These are phyloP conservation scores for Serrognathus titanus DNA, from an alignment of 2,888 invertebrate species.

Conservation along the genomic window DNA sequence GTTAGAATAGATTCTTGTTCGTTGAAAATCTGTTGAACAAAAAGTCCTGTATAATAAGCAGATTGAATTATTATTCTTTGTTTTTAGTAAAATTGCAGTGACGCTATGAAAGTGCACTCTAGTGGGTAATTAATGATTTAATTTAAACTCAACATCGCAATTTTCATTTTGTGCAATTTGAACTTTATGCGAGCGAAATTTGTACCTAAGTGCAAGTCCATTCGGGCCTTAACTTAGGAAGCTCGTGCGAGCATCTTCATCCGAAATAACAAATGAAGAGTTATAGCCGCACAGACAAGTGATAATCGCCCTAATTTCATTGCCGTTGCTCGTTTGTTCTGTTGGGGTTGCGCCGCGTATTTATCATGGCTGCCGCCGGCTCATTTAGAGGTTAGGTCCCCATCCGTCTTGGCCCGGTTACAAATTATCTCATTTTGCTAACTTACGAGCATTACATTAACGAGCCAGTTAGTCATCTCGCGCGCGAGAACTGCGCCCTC, in stretches of 20 bases:
- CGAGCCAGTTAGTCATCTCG: slow-evolving; percentile 34
- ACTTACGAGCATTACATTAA: slow-evolving; percentile 36
- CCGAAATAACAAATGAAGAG: slow-evolving; percentile 43
- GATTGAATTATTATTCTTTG: too few relatives aligned
- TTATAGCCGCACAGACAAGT: slow-evolving; percentile 47
- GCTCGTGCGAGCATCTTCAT: too few relatives aligned
- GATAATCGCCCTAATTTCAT: slow-evolving; percentile 51
- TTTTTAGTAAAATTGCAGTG: too few relatives aligned
- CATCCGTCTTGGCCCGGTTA: slow-evolving; percentile 38
- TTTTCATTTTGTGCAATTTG: slow-evolving; percentile 3
- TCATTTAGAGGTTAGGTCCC: slow-evolving; percentile 44
- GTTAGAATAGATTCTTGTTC: too few relatives aligned
- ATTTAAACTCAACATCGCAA: too few relatives aligned
- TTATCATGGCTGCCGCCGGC: slow-evolving; percentile 45
- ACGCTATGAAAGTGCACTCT: too few relatives aligned
- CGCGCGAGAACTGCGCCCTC: too few relatives aligned
- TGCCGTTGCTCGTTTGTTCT: slow-evolving; percentile 35
- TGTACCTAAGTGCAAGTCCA: neutral
- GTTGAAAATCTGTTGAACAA: too few relatives aligned
- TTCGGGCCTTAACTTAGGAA: neutral
- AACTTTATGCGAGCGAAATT: neutral
- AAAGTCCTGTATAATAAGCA: too few relatives aligned
- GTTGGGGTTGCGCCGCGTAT: slow-evolving; percentile 40
- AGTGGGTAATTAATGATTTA: too few relatives aligned
- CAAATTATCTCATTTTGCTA: slow-evolving; percentile 41